phyloP scores from a whole-genome alignment of 2,113 vertebrate genomes.

The Mugil cephalus region DNA sequence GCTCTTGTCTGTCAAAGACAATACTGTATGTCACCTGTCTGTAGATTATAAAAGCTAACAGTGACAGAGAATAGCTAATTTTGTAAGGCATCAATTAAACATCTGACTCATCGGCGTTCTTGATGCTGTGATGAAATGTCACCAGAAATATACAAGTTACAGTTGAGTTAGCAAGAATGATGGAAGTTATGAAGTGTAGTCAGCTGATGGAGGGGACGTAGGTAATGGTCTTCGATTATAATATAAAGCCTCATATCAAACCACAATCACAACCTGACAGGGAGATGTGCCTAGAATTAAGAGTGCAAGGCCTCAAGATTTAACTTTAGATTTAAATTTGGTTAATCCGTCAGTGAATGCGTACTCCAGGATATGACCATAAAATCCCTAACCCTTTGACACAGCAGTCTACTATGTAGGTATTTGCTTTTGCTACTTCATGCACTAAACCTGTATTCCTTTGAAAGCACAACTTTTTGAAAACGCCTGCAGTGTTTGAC shows the following conservation, averaged over 20 bases:
- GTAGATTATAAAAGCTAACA: too few relatives aligned
- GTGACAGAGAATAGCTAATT: too few relatives aligned
- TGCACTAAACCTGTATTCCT: not conserved
- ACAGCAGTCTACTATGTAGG: not conserved
- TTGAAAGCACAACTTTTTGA: not conserved
- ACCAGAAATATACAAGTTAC: not conserved
- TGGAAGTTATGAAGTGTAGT: constrained; percentile 3
- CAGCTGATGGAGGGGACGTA: not conserved
- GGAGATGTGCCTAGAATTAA: not conserved
- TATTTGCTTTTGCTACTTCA: not conserved
- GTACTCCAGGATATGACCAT: too few relatives aligned
- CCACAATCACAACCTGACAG: not conserved
- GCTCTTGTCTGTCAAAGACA: not conserved
- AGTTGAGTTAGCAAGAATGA: not conserved
- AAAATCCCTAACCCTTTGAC: too few relatives aligned
- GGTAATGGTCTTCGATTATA: constrained; percentile 1
- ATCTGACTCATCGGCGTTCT: too few relatives aligned
- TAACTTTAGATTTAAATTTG: not conserved
- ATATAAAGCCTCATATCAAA: not conserved
- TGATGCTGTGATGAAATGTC: not conserved
- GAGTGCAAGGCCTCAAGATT: not conserved
- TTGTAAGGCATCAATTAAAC: too few relatives aligned
- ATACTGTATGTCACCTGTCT: too few relatives aligned
- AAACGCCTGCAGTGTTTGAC: not conserved
- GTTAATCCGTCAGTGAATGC: not conserved